Base-by-base conservation (phyloP, 2,888 invertebrate genomes). In the Temnothorax unifasciatus region DNA sequence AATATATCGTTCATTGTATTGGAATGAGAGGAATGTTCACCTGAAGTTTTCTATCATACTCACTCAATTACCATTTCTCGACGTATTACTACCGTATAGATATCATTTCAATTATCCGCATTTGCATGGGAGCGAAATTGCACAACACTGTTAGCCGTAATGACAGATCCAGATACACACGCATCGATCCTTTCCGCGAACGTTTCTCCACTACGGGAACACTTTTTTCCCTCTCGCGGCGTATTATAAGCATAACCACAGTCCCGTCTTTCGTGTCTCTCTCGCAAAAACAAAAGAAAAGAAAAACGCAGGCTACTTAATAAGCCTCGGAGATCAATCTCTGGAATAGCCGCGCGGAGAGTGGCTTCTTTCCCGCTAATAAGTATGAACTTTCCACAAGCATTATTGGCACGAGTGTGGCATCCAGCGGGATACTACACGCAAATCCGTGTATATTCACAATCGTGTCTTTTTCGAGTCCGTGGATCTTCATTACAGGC, bases 401-500 rank as follows among this genome's bases (percentile, higher is more conserved):
- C 84, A 66, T 84, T 82, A 86, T 87, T 77, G 79, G 68, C 87
- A 63, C 63, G 50, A 44, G 44, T 57, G 25, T 8, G 44, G 29
- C 44, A 59, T 21, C 6, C 71, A 38, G 21, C 21, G 15, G 3
- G 1, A 79, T 18, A 34, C 13, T 11, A 59, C 79, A 71, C 71
- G 73, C 79, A n/a, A 64, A 69, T 68, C 71, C 64, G 47, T 52
- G 64, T 54, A 66, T 59, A 77, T 76, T 68, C 82, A 81, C 83
- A 73, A 85, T 68, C 66, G 18, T 21, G 25, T 44, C 21, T 64
- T 84, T 41, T n/a, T 76, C 5, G 75, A 82, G 85, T 47, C 74
- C 64, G 15, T 79, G 88, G 44, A 87, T 81, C 83, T 84, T 79
- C 83, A 86, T 89, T 87, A 88, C 66, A 76, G 66, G 86, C 61